Percentiles rank a stretch among this genome's conserved stretches.
These are phyloP conservation scores for Anguilla megastoma DNA, from an alignment of 2,797 vertebrate species.

Conservation along the genomic window DNA sequence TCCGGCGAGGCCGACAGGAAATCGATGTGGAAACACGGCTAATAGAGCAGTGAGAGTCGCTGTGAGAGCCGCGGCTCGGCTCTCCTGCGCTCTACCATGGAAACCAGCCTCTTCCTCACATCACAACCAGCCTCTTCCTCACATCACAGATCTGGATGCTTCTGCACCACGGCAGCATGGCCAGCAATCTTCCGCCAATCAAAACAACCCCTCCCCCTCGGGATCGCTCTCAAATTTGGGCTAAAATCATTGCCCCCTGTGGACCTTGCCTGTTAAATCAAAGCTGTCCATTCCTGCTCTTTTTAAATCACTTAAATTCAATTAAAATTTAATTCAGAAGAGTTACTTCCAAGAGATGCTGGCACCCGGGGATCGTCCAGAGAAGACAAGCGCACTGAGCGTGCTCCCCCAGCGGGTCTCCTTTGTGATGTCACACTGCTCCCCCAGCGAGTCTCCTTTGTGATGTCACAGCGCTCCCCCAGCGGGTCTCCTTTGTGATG, in stretches of 20 bases:
- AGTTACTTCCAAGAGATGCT: neutral
- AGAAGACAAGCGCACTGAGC: neutral
- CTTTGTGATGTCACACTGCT: no score
- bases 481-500: no score
- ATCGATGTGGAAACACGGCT: constrained; percentile 73
- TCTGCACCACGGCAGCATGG: neutral
- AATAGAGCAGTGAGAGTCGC: constrained; percentile 63
- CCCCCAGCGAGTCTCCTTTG: no score
- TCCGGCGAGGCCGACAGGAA: constrained; percentile 69
- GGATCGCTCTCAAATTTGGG: neutral
- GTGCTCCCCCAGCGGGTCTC: neutral
- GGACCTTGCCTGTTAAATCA: neutral
- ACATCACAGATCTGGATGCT: neutral
- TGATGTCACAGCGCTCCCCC: no score
- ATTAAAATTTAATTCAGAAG: neutral
- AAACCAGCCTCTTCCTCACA: neutral
- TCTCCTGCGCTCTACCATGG: neutral
- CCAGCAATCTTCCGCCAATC: neutral
- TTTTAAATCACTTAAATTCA: no score
- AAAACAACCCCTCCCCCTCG: neutral
- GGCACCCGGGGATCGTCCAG: constrained; percentile 11
- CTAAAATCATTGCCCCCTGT: neutral
- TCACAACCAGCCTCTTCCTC: no score
- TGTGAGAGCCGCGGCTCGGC: constrained; percentile 48
- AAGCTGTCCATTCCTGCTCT: no score